Conservation (phyloP, 2,888 invertebrate species). For the Habroteleia sp. region DNA sequence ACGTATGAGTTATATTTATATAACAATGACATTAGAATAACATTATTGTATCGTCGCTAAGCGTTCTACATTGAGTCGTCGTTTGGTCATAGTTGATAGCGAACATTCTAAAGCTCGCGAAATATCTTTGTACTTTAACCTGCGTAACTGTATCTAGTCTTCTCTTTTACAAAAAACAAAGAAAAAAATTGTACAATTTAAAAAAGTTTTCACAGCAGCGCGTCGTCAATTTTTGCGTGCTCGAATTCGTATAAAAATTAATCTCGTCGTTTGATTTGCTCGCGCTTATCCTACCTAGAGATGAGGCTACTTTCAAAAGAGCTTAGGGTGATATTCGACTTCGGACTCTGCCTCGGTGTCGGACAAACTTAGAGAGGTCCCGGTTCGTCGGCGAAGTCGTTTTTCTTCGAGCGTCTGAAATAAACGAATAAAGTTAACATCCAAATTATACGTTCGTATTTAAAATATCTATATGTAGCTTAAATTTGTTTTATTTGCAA, state of each 20-base stretch:
- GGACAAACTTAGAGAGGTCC: constrained; percentile 90
- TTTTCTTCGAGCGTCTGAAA: constrained; percentile 82
- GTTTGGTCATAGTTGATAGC: neutral
- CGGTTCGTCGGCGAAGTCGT: constrained; percentile 85
- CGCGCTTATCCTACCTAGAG: constrained; percentile 1
- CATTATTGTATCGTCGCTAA: constrained; percentile 59
- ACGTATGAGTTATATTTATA: constrained; percentile 70
- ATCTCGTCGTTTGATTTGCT: constrained; percentile 37
- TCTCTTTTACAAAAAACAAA: constrained; percentile 9
- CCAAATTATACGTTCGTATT: neutral
- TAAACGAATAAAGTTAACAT: too few relatives aligned
- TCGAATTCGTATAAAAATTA: constrained; percentile 44
- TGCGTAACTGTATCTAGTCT: constrained; percentile 4
- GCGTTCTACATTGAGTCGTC: constrained; percentile 34
- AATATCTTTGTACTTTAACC: constrained; percentile 41
- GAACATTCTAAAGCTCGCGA: neutral
- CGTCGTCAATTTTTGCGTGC: constrained; percentile 3
- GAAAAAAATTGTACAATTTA: constrained; percentile 3
- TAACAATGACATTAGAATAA: constrained; percentile 68
- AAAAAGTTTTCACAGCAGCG: constrained; percentile 17
- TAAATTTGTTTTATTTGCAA: neutral
- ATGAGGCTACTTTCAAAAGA: constrained; percentile 69
- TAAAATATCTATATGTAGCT: neutral
- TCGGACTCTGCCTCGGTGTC: constrained; percentile 92
- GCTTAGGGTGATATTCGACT: constrained; percentile 78